These are phyloP conservation scores for Meteorus cinctellus DNA, from an alignment of 2,888 invertebrate genomes.

Conservation along the genomic window DNA sequence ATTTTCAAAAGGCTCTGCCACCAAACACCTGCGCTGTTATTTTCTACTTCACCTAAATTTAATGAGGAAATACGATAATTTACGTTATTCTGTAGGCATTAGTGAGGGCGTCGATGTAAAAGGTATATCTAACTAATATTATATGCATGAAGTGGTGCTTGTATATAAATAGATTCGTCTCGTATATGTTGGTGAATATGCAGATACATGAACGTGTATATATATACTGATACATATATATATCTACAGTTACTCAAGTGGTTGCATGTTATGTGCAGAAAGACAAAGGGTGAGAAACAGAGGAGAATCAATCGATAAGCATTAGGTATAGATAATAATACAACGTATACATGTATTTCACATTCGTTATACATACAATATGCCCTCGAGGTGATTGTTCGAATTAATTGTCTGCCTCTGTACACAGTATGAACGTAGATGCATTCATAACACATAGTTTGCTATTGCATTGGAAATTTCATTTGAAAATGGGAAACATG, in stretches of 20 bases:
- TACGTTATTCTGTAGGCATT: constrained; percentile 27
- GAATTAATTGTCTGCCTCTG: constrained; percentile 25
- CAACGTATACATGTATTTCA: constrained; percentile 56
- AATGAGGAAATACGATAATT: constrained; percentile 25
- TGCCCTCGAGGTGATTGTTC: constrained; percentile 47
- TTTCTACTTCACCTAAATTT: constrained; percentile 20
- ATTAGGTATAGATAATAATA: constrained; percentile 54
- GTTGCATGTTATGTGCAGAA: constrained; percentile 26
- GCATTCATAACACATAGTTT: neutral
- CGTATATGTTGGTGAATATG: neutral
- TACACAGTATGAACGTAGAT: neutral
- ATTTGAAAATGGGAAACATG: no score
- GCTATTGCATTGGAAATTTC: no score
- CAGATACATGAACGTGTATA: neutral
- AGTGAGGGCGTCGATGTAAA: constrained; percentile 31
- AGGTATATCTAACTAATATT: constrained; percentile 4
- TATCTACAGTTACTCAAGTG: constrained; percentile 26
- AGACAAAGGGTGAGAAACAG: constrained; percentile 28
- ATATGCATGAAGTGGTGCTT: neutral
- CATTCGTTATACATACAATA: constrained; percentile 57
- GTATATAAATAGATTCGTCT: constrained; percentile 12
- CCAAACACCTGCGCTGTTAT: constrained; percentile 26
- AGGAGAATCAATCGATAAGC: constrained; percentile 36
- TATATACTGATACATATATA: constrained; percentile 11
- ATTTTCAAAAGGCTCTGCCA: constrained; percentile 28